These are phyloP conservation scores for Bagarius yarrelli DNA, from an alignment of 2,113 vertebrate species.

Conservation along the genomic window DNA sequence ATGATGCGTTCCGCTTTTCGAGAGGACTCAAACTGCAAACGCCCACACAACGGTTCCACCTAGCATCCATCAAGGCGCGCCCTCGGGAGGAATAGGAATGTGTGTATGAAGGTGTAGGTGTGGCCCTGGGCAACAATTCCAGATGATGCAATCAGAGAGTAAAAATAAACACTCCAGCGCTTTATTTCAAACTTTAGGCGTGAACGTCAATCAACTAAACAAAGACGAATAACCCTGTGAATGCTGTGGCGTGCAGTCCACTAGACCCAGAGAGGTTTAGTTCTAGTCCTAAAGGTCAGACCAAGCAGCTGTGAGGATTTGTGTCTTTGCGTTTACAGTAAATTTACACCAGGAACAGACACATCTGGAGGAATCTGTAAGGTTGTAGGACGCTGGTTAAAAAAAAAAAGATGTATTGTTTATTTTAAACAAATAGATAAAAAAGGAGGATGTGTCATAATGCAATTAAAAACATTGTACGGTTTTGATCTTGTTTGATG, in stretches of 20 bases:
- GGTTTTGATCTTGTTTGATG: too few relatives aligned
- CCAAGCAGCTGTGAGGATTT: background rate
- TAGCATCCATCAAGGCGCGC: background rate
- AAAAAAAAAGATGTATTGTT: too few relatives aligned
- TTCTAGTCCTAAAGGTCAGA: background rate
- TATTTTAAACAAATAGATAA: too few relatives aligned
- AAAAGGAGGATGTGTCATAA: too few relatives aligned
- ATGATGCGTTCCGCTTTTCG: conserved; percentile 1
- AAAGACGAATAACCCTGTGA: background rate
- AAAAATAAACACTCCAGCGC: background rate
- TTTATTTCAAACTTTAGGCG: background rate
- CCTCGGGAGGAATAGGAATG: background rate
- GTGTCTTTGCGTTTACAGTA: background rate
- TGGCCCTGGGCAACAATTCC: conserved; percentile 16
- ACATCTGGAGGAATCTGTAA: background rate
- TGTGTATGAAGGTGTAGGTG: background rate
- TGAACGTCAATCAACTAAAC: background rate
- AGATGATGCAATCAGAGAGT: background rate
- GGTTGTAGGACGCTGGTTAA: background rate
- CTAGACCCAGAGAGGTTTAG: background rate
- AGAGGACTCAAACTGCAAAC: conserved; percentile 8
- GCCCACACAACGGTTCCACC: background rate
- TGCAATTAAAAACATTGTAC: too few relatives aligned
- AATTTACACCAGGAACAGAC: background rate
- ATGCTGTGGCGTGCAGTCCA: background rate